A percentile compares a stretch with the other conserved stretches of the same genome.
phyloP scores from a whole-genome alignment of 64 coral and sea anemone genomes.

The Trachythela sp. region DNA sequence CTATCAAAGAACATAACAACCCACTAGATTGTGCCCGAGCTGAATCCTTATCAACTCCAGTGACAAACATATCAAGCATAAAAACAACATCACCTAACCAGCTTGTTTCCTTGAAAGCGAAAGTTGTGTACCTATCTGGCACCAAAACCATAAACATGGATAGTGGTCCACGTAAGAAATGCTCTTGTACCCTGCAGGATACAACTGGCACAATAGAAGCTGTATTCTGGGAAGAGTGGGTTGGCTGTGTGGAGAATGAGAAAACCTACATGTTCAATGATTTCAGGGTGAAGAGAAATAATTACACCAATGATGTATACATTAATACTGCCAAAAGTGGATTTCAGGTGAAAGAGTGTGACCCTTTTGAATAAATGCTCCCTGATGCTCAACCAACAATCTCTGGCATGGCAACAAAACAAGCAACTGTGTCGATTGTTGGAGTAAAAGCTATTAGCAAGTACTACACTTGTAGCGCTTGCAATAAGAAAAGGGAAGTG shows the following conservation, averaged over 20 bases:
- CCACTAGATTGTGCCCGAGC: no score
- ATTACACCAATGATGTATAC: conserved; percentile 19
- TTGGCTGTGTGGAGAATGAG: conserved; percentile 25
- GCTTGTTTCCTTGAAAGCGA: conserved; percentile 44
- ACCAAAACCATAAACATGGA: conserved; percentile 20
- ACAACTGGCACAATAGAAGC: conserved; percentile 39
- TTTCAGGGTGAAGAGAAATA: conserved; percentile 22
- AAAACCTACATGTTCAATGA: conserved; percentile 57
- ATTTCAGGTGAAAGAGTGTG: no score
- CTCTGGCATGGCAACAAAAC: no score
- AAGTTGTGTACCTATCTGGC: background rate
- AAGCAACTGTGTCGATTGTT: no score
- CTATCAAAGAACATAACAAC: no score
- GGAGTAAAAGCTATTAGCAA: no score
- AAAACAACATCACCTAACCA: background rate
- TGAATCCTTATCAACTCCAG: no score
- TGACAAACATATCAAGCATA: no score
- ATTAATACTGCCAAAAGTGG: conserved; percentile 40
- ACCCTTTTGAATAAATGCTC: no score
- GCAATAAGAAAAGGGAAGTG: no score
- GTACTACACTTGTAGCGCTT: no score
- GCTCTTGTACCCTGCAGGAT: conserved; percentile 25
- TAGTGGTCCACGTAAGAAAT: background rate
- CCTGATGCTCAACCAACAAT: no score
- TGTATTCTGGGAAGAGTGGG: conserved; percentile 25